Conservation (phyloP, 2,113 vertebrate genomes). For the Vulpes vulpes region DNA sequence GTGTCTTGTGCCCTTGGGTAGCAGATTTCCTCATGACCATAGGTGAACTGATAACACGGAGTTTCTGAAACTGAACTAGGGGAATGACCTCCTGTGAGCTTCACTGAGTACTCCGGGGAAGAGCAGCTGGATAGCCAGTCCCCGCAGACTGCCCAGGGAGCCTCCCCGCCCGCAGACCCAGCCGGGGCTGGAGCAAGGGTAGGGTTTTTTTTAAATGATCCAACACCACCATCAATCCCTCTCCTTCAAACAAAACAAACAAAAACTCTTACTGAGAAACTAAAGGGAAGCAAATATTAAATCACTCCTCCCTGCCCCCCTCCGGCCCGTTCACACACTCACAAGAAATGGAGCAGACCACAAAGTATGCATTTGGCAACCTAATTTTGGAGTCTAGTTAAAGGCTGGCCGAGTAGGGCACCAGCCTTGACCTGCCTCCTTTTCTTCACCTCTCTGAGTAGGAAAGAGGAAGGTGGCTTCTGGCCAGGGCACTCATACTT, state of each 20-base stretch:
- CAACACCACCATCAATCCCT: not conserved
- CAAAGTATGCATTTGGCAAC: not conserved
- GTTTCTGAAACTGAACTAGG: constrained; percentile 56
- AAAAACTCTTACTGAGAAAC: not conserved
- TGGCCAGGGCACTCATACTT: not conserved
- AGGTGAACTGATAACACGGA: constrained; percentile 7
- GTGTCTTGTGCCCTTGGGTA: not conserved
- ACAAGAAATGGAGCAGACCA: not conserved
- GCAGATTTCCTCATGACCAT: constrained; percentile 3
- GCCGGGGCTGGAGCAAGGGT: not conserved
- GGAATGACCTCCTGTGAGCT: not conserved
- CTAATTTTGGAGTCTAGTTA: not conserved
- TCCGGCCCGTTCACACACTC: not conserved
- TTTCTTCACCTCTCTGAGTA: not conserved
- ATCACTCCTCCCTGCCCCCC: not conserved
- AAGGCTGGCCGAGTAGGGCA: not conserved
- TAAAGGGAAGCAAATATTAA: not conserved
- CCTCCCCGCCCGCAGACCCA: not conserved
- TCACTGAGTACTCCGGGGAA: not conserved
- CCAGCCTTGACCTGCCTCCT: not conserved
- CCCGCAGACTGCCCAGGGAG: not conserved
- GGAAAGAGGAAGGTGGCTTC: not conserved
- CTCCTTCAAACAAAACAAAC: not conserved
- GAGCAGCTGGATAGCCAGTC: not conserved
- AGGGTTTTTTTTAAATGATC: constrained; percentile 3